These are phyloP conservation scores for Oxytorus armatus DNA, from an alignment of 2,888 invertebrate genomes.

Conservation along the genomic window DNA sequence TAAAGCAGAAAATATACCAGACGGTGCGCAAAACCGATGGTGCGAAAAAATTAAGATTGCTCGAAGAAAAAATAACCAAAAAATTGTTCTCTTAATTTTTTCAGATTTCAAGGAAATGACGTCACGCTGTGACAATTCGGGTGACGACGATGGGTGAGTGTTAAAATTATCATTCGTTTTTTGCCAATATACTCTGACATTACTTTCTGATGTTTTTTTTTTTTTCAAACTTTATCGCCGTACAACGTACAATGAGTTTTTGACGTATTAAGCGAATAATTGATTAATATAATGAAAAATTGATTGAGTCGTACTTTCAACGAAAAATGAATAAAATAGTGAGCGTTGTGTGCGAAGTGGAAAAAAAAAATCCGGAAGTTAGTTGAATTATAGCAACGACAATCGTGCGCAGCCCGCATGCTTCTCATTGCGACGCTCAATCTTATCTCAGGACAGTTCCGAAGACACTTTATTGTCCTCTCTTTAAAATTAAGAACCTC, in stretches of 20 bases:
- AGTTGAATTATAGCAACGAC: constrained; percentile 1
- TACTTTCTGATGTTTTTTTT: neutral
- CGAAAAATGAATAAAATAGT: neutral
- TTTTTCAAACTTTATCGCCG: neutral
- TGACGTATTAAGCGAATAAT: neutral
- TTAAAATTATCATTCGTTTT: neutral
- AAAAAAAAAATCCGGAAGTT: constrained; percentile 7
- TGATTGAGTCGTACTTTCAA: neutral
- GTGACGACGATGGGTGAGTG: constrained; percentile 53
- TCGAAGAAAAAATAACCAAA: too few species aligned
- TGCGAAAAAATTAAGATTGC: neutral
- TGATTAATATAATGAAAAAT: neutral
- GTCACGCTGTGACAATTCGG: neutral
- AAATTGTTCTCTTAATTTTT: constrained; percentile 22
- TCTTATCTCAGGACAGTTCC: constrained; percentile 50
- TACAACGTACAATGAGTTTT: neutral
- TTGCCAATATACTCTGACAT: neutral
- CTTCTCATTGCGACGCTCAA: constrained; percentile 36
- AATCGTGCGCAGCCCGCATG: constrained; percentile 48
- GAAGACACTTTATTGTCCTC: constrained; percentile 13
- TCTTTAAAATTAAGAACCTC: constrained; percentile 29
- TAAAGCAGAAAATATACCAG: too few species aligned
- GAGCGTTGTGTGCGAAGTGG: neutral
- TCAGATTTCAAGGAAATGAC: constrained; percentile 57
- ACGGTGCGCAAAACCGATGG: too few species aligned